Evolutionary conservation across 2,797 vertebrate genomes (phyloP).

Genomic region (Manis pentadactyla): DNA sequence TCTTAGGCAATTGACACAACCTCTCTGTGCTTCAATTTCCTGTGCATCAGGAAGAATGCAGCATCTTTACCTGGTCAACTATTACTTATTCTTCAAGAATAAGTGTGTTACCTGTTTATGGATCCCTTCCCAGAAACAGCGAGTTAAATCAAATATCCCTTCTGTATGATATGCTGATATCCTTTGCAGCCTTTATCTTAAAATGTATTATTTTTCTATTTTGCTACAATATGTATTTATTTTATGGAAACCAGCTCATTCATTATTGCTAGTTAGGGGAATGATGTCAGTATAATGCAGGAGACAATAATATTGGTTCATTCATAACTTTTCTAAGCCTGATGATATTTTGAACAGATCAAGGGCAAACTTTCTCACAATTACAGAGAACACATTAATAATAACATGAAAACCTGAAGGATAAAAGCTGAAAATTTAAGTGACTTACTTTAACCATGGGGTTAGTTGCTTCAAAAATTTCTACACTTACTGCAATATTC

Average conservation of each 20-base stretch:
- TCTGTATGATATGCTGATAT: background rate
- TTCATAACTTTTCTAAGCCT: background rate
- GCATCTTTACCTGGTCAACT: background rate
- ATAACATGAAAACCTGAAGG: background rate
- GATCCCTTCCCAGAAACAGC: background rate
- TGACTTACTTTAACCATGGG: background rate
- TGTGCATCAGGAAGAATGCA: background rate
- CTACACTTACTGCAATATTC: background rate
- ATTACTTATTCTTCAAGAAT: background rate
- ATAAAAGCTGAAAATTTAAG: background rate
- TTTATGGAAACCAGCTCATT: background rate
- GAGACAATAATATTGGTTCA: background rate
- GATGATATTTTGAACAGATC: background rate
- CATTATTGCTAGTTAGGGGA: background rate
- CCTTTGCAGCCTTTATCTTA: background rate
- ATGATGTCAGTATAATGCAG: background rate
- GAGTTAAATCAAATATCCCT: background rate
- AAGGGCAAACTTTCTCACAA: background rate
- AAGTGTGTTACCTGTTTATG: background rate
- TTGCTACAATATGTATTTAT: background rate
- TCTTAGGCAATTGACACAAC: background rate
- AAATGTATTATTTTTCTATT: background rate
- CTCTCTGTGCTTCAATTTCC: background rate
- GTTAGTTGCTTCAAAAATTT: background rate
- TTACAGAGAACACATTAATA: background rate